Evolutionary conservation across 2,797 vertebrate genomes (phyloP).

Genomic region (Borostomias antarcticus): DNA sequence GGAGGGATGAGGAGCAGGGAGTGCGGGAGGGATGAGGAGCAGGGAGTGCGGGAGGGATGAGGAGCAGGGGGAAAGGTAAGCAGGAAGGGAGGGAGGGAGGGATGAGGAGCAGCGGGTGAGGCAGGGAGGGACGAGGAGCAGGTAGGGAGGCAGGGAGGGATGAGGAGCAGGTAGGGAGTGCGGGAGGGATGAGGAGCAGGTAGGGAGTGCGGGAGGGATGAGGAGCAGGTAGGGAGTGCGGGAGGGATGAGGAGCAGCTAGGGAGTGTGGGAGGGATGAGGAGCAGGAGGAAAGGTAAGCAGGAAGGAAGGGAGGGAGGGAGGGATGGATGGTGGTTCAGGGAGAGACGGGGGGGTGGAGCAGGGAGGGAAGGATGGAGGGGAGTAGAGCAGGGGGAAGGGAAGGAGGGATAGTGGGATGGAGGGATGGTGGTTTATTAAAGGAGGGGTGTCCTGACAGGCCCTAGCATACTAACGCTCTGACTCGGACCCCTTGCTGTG

Average conservation of each 20-base stretch:
- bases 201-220: too few relatives aligned
- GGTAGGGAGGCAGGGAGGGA: constrained; percentile 5
- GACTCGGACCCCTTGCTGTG: constrained; percentile 46
- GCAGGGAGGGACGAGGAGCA: neutral
- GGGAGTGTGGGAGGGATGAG: too few relatives aligned
- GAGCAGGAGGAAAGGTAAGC: constrained; percentile 7
- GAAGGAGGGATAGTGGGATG: neutral
- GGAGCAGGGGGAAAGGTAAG: constrained; percentile 6
- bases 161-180: too few relatives aligned
- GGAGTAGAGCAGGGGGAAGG: constrained; percentile 6
- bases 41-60: too few relatives aligned
- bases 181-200: too few relatives aligned
- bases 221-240: too few relatives aligned
- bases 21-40: too few relatives aligned
- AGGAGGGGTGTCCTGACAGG: constrained; percentile 61
- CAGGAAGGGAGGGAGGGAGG: constrained; percentile 4
- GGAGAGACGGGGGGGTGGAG: too few relatives aligned
- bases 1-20: too few relatives aligned
- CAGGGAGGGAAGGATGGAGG: constrained; percentile 11
- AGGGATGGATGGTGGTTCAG: too few relatives aligned
- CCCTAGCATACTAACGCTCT: constrained; percentile 46
- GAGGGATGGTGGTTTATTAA: constrained; percentile 3
- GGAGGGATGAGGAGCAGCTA: too few relatives aligned
- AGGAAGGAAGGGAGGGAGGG: constrained; percentile 3
- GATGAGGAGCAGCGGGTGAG: constrained; percentile 7